phyloP scores from a whole-genome alignment of 2,888 invertebrate genomes.

The Orgyia antiqua region DNA sequence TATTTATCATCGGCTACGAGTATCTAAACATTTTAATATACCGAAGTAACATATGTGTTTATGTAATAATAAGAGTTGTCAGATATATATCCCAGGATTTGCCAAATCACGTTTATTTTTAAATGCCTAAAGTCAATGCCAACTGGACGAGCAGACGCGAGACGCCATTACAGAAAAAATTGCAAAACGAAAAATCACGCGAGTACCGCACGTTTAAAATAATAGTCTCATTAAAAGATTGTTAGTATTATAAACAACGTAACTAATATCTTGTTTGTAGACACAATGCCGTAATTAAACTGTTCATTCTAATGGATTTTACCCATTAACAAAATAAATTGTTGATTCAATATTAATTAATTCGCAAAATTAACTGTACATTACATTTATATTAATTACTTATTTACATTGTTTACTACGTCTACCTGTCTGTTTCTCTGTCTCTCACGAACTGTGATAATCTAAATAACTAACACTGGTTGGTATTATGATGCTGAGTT shows the following conservation, averaged over 20 bases:
- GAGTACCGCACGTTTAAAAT: constrained; percentile 10
- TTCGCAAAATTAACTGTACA: no score
- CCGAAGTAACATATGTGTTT: constrained; percentile 10
- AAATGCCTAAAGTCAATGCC: constrained; percentile 54
- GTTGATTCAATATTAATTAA: no score
- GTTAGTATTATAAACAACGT: constrained; percentile 7
- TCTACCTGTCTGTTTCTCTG: no score
- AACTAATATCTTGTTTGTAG: constrained; percentile 7
- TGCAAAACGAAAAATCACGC: constrained; percentile 5
- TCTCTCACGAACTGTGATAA: no score
- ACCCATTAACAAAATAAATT: not conserved
- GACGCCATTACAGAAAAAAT: constrained; percentile 33
- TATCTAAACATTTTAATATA: no score
- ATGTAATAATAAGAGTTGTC: constrained; percentile 36
- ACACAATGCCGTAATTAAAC: constrained; percentile 1
- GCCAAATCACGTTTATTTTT: constrained; percentile 59
- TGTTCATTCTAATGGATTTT: no score
- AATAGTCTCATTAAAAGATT: constrained; percentile 19
- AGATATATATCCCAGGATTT: constrained; percentile 39
- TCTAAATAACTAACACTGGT: no score
- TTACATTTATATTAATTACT: no score
- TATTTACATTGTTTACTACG: no score
- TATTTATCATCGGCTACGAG: no score
- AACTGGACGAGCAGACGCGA: constrained; percentile 34
- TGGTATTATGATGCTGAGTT: no score